phyloP scores from a whole-genome alignment of 2,113 vertebrate species.

The Tor tambroides region DNA sequence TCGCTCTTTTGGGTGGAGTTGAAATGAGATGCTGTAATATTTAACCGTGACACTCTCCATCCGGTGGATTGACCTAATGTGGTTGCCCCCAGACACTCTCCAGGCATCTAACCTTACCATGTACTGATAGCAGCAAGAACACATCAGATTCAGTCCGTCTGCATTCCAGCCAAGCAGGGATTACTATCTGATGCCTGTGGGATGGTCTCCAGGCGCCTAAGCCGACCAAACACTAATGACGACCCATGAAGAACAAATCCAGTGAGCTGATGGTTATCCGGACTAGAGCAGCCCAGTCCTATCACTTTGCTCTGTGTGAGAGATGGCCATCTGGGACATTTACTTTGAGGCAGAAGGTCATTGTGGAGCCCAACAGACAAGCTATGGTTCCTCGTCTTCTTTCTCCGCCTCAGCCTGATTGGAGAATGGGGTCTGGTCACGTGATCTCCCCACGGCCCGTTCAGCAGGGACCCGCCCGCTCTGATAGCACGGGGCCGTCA shows the following conservation, averaged over 20 bases:
- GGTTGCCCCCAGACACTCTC: constrained; percentile 26
- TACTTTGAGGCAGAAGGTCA: constrained; percentile 29
- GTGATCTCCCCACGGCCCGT: constrained; percentile 67
- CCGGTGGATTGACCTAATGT: constrained; percentile 15
- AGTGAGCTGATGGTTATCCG: constrained; percentile 52
- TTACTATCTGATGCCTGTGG: constrained; percentile 28
- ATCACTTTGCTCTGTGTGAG: constrained; percentile 33
- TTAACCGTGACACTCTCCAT: constrained; percentile 34
- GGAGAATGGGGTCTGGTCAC: constrained; percentile 66
- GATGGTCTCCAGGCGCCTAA: constrained; percentile 38
- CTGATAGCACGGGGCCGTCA: constrained; percentile 74
- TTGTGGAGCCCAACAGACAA: constrained; percentile 26
- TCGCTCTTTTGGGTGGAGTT: constrained; percentile 18
- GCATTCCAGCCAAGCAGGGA: constrained; percentile 17
- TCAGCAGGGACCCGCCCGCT: constrained; percentile 70
- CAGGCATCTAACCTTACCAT: constrained; percentile 34
- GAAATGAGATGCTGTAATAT: constrained; percentile 39
- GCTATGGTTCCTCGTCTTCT: background rate
- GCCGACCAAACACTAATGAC: constrained; percentile 46
- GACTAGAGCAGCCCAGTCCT: constrained; percentile 36
- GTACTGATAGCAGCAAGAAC: constrained; percentile 26
- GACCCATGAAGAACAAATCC: constrained; percentile 52
- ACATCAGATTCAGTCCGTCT: constrained; percentile 27
- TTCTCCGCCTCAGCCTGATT: constrained; percentile 56
- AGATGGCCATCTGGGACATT: constrained; percentile 40